These are phyloP conservation scores for Blastobasis lacticolella DNA, from an alignment of 2,888 invertebrate species.

Conservation along the genomic window DNA sequence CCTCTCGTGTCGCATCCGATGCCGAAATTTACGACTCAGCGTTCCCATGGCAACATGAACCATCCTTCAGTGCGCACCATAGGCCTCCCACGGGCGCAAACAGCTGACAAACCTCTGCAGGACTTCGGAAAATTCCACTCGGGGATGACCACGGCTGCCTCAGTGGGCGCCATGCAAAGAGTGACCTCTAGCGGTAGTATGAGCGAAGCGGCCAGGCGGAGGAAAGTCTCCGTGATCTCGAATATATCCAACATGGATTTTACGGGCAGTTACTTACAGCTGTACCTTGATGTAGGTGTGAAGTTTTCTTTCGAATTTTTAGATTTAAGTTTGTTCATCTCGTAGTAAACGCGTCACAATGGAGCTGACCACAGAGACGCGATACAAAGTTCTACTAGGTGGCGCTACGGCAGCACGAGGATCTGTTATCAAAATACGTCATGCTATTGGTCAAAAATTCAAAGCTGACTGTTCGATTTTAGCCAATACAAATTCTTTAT, in stretches of 20 bases:
- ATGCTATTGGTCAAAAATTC: too few species aligned
- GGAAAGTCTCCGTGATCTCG: slow-evolving; percentile 80
- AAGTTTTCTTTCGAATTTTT: slow-evolving; percentile 4
- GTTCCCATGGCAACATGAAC: slow-evolving; percentile 58
- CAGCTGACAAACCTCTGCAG: slow-evolving; percentile 63
- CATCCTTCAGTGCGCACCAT: slow-evolving; percentile 61
- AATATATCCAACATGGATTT: slow-evolving; percentile 84
- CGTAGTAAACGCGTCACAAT: too few species aligned
- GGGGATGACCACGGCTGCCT: slow-evolving; percentile 58
- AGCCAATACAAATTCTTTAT: too few species aligned
- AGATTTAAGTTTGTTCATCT: neutral
- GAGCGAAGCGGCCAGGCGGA: slow-evolving; percentile 65
- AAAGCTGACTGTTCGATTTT: too few species aligned
- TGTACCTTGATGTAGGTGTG: slow-evolving; percentile 77
- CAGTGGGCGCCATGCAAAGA: slow-evolving; percentile 62
- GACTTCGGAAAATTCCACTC: slow-evolving; percentile 50
- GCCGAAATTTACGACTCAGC: slow-evolving; percentile 52
- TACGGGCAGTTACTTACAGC: slow-evolving; percentile 81
- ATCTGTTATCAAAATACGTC: too few species aligned
- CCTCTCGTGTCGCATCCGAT: slow-evolving; percentile 51
- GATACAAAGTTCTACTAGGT: too few species aligned
- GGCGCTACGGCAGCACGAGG: too few species aligned
- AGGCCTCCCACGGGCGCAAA: slow-evolving; percentile 60
- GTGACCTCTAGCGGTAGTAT: slow-evolving; percentile 67
- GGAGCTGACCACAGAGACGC: too few species aligned